Evolutionary conservation across 2,888 invertebrate species (phyloP), one percentile per base, ranked within the genome.

Genomic region (Resseliella maxima): DNA sequence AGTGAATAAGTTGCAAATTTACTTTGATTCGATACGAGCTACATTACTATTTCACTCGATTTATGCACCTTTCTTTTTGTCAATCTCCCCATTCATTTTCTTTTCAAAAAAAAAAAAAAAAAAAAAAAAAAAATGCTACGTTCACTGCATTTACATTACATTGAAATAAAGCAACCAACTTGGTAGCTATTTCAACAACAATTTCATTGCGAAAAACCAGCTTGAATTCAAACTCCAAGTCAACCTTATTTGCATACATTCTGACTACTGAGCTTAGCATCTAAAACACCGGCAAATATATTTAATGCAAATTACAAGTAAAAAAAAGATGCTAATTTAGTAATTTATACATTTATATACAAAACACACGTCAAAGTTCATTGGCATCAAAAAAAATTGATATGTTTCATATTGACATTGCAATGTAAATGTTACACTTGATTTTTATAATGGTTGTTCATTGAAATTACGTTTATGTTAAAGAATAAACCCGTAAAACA

Each of bases 1-100:
- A 72, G 72, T 35, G 72, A 72, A 72, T 72, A 35, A 72, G 72
- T 72, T 72, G 72, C 72, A 72, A 72, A 72, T 72, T 72, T 72
- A 72, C 35, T 72, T 72, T 72, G 72, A 72, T 72, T 72, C 72
- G 72, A 72, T 72, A 72, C 72, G 31, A 31, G 72, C 18, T 72
- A 59, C 27, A 3, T 59, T 59, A 12, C 5, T 15, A 24, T 5
- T 24, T 50, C 59, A n/a, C 15, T 72, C 72, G 72, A 59, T 59
- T 59, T 59, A 59, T 59, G 18, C 12, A 27, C 59, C 24, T n/a
- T 59, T 59, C 35, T 72, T 72, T 72, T n/a, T 72, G 3, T 27
- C 72, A 72, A 41, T 50, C 18, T 18, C 2, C 18, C 18, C 41
- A 41, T 50, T 50, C 46, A 2, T 50, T 50, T 8, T 50, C 46